phyloP scores from a whole-genome alignment of 2,113 vertebrate species.

The Heterotis niloticus region DNA sequence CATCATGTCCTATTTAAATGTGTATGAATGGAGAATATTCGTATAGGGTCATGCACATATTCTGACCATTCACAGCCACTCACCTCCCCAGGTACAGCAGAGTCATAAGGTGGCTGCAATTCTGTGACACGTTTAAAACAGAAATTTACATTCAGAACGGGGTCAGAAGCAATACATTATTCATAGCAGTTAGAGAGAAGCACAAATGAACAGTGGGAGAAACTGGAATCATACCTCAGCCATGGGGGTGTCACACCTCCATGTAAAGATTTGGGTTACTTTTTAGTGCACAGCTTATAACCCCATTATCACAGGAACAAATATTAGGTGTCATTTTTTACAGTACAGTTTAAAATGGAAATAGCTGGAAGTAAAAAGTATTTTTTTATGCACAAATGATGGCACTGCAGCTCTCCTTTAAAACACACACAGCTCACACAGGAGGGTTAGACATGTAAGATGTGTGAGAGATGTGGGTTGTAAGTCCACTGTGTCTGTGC shows the following conservation, averaged over 20 bases:
- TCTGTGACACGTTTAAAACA: background rate
- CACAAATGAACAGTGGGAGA: background rate
- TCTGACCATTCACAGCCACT: background rate
- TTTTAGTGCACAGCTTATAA: slow-evolving; percentile 5
- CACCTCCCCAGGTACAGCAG: background rate
- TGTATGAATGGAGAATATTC: background rate
- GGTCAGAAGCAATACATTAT: slow-evolving; percentile 13
- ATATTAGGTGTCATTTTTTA: background rate
- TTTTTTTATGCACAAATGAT: too few relatives aligned
- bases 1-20: background rate
- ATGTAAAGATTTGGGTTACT: slow-evolving; percentile 1
- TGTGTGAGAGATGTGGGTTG: too few relatives aligned
- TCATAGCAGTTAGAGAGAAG: slow-evolving; percentile 10
- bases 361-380: too few relatives aligned
- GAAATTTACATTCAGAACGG: background rate
- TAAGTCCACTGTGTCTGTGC: too few relatives aligned
- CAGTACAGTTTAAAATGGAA: background rate
- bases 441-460: too few relatives aligned
- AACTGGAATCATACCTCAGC: background rate
- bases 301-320: slow-evolving; percentile 14
- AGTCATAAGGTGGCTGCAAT: too few relatives aligned
- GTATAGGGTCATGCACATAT: background rate
- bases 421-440: too few relatives aligned
- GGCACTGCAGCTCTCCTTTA: too few relatives aligned
- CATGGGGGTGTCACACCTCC: background rate